A percentile compares a stretch with the other conserved stretches of the same genome.
phyloP scores from a whole-genome alignment of 2,113 vertebrate genomes.

The Prinia subflava region DNA sequence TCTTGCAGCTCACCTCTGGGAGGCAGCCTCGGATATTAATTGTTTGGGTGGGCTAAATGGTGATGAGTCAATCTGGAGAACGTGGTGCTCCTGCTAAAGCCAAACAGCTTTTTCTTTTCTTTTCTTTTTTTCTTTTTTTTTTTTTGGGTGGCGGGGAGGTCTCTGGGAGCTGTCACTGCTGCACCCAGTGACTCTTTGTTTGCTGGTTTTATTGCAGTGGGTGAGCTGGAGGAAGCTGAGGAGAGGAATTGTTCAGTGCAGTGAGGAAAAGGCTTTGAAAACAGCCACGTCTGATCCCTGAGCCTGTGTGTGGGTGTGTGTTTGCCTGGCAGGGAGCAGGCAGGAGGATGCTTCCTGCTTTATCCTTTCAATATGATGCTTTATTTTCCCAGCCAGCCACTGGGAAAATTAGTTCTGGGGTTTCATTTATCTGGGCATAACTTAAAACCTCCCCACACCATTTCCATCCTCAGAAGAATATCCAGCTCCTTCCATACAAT shows the following conservation, averaged over 20 bases:
- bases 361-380: not conserved
- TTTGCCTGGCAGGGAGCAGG: slow-evolving; percentile 21
- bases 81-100: not conserved
- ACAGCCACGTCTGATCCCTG: slow-evolving; percentile 1
- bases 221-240: not conserved
- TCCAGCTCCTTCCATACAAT: not conserved
- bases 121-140: not conserved
- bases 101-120: not conserved
- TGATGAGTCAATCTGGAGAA: not conserved
- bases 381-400: not conserved
- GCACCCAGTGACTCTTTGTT: not conserved
- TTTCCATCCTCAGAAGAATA: not conserved
- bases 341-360: slow-evolving; percentile 26
- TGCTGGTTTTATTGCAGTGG: not conserved
- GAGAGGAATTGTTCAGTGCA: not conserved
- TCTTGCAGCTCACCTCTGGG: slow-evolving; percentile 40
- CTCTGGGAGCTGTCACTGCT: not conserved
- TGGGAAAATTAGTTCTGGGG: not conserved
- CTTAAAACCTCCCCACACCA: not conserved
- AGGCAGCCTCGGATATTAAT: slow-evolving; percentile 40
- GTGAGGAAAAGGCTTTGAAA: not conserved
- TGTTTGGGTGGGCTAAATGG: not conserved
- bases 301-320: slow-evolving; percentile 41
- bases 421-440: not conserved
- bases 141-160: fast-evolving